phyloP scores from a whole-genome alignment of 2,888 invertebrate species.

The Synergus japonicus region DNA sequence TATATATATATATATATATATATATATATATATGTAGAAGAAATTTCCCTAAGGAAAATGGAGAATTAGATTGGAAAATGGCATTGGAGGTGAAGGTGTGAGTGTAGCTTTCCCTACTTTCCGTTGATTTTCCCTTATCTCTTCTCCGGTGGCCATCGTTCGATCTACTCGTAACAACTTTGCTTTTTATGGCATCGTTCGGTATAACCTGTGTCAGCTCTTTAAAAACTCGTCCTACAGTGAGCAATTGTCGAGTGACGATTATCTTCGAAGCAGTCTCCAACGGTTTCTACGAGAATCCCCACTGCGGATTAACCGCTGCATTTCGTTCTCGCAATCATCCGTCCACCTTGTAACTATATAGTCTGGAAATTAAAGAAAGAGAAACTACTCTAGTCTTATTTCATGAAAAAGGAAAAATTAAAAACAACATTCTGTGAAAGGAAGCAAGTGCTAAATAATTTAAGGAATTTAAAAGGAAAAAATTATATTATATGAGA shows the following conservation, averaged over 20 bases:
- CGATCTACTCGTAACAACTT: slow-evolving; percentile 35
- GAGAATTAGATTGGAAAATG: slow-evolving; percentile 34
- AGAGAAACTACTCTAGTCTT: slow-evolving; percentile 39
- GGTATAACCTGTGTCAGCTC: slow-evolving; percentile 36
- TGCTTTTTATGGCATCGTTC: slow-evolving; percentile 34
- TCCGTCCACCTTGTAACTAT: background rate
- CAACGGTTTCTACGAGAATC: slow-evolving; percentile 3
- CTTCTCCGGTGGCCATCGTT: slow-evolving; percentile 20
- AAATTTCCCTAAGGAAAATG: slow-evolving; percentile 35
- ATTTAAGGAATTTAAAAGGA: background rate
- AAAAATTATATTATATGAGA: slow-evolving; percentile 28
- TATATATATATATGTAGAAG: slow-evolving; percentile 4
- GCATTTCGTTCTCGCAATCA: slow-evolving; percentile 22
- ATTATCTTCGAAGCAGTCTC: slow-evolving; percentile 31
- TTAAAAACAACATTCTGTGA: background rate
- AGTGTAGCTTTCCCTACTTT: slow-evolving; percentile 23
- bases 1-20: no score
- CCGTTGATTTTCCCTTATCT: slow-evolving; percentile 36
- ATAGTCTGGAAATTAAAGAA: slow-evolving; percentile 10
- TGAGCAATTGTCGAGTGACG: slow-evolving; percentile 38
- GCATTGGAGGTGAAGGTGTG: slow-evolving; percentile 21
- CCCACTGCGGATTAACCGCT: slow-evolving; percentile 33
- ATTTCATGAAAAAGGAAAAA: slow-evolving; percentile 28
- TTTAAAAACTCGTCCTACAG: slow-evolving; percentile 34
- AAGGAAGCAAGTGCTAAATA: background rate